Evolutionary conservation across 2,888 invertebrate genomes (phyloP), one percentile per base, ranked within the genome.

Genomic region (Dusona sp.): DNA sequence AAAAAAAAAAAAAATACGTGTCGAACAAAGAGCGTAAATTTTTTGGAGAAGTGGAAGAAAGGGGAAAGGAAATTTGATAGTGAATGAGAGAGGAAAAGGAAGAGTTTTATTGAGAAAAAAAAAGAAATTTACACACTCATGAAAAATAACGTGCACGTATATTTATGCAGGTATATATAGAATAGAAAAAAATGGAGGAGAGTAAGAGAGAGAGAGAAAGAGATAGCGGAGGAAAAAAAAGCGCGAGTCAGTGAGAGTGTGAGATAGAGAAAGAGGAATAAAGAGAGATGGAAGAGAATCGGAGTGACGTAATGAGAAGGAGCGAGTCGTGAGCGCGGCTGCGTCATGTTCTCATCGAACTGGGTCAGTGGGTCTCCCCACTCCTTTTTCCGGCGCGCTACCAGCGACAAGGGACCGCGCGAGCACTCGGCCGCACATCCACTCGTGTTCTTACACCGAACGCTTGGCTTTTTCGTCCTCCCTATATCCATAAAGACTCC

Each of bases 321-420:
- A 91, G 91, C 87, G 91, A 91, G 90, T 91, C 91, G 92, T 75
- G 88, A 88, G 88, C 87, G 90, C 91, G 93, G 93, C 93, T 94
- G 93, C 94, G 94, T 94, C 94, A 94, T 94, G 94, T 93, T 94
- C 92, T 92, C 92, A 91, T 90, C 95, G 96, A 97, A 96, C 96
- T 97, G 96, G 97, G 97, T 97, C 96, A 97, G 97, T 97, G 96
- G 97, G 97, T 96, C 96, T 96, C 96, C 95, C 96, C 95, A 95
- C 95, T 95, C 94, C 94, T 94, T 94, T 95, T 68, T 73, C 82
- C 65, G 45, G 45, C 73, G 95, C 94, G 83, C 82, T 64, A 74
- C 77, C 84, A 64, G 57, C 85, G 70, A 65, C 82, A 54, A 72
- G 88, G 88, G 86, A 88, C 67, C 79, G 78, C 57, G 54, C 70